These are phyloP conservation scores for Chirona hameri DNA, from an alignment of 2,888 invertebrate genomes.

Conservation along the genomic window DNA sequence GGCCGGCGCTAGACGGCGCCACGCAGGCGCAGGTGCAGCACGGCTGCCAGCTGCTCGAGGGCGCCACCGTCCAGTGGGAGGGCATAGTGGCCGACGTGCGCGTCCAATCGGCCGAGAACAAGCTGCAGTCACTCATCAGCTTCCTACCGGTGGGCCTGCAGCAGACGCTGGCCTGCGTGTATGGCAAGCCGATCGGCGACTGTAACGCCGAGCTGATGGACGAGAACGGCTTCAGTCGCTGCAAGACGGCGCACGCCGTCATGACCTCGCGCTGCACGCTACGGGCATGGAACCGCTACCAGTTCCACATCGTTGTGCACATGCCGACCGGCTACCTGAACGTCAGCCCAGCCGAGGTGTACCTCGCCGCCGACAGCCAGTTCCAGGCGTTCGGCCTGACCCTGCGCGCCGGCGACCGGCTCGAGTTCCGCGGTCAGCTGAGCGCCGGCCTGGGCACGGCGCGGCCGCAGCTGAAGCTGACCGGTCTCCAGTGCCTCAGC, in stretches of 20 bases:
- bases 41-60: slow-evolving; percentile 67
- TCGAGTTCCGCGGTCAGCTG: slow-evolving; percentile 6
- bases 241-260: slow-evolving; percentile 25
- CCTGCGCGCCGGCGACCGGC: not conserved
- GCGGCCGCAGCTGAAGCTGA: slow-evolving; percentile 23
- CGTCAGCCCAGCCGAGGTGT: slow-evolving; percentile 5
- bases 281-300: slow-evolving; percentile 10
- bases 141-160: slow-evolving; percentile 14
- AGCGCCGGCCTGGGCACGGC: slow-evolving; percentile 14
- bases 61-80: slow-evolving; percentile 55
- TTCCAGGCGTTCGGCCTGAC: slow-evolving; percentile 22
- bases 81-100: slow-evolving; percentile 57
- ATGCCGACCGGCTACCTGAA: not conserved
- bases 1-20: slow-evolving; percentile 65
- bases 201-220: slow-evolving; percentile 28
- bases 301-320: slow-evolving; percentile 5
- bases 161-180: slow-evolving; percentile 28
- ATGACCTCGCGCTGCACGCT: slow-evolving; percentile 6
- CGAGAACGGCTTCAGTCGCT: slow-evolving; percentile 23
- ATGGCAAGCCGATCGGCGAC: not conserved
- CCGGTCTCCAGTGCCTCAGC: slow-evolving; percentile 9
- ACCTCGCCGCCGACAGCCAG: slow-evolving; percentile 5
- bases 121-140: slow-evolving; percentile 3
- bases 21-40: slow-evolving; percentile 64
- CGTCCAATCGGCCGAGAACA: slow-evolving; percentile 10